Percentiles rank a stretch among this genome's conserved stretches.
These are phyloP conservation scores for Asarcornis scutulata DNA, from an alignment of 2,113 vertebrate genomes.

Conservation along the genomic window DNA sequence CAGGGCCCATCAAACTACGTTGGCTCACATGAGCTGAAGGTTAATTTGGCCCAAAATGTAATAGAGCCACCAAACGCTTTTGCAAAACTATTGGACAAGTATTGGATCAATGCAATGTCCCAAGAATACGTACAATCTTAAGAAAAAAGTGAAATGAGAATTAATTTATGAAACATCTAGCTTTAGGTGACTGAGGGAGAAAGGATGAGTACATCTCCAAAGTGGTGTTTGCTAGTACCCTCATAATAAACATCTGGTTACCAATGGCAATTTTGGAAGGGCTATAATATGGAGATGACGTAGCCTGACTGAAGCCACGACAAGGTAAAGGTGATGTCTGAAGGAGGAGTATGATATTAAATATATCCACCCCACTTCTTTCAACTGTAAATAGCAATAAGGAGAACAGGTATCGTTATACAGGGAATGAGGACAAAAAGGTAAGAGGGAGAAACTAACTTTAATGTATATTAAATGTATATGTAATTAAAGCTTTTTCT, in stretches of 20 bases:
- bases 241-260: background rate
- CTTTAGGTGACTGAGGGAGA: background rate
- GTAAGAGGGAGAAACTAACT: background rate
- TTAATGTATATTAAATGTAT: background rate
- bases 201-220: background rate
- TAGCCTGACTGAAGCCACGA: background rate
- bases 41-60: background rate
- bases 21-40: rapidly evolving
- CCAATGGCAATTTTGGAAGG: background rate
- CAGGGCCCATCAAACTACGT: background rate
- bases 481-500: background rate
- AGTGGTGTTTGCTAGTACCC: background rate
- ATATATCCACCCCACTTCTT: background rate
- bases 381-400: background rate
- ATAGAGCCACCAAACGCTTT: background rate
- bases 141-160: background rate
- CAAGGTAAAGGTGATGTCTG: background rate
- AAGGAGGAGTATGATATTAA: background rate
- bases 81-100: background rate
- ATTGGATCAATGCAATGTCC: background rate
- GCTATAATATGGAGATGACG: background rate
- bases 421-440: background rate
- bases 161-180: background rate
- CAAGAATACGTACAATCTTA: background rate
- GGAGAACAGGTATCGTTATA: background rate